phyloP scores from a whole-genome alignment of 2,113 vertebrate species.

The Pluvianellus socialis region DNA sequence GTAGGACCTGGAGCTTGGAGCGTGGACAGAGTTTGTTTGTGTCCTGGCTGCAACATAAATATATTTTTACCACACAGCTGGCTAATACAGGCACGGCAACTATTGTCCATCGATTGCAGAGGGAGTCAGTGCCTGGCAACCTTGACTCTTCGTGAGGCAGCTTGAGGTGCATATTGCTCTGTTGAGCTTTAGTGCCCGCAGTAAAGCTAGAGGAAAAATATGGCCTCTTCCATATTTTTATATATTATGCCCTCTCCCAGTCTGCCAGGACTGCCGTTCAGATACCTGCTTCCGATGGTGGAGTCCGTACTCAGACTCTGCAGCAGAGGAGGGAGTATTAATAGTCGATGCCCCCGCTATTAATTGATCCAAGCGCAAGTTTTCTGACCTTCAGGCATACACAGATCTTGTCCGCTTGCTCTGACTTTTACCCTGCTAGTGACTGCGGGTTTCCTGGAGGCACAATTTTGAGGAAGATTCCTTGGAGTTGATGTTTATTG shows the following conservation, averaged over 20 bases:
- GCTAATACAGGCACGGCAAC: not conserved
- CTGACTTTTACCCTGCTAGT: not conserved
- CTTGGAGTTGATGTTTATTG: not conserved
- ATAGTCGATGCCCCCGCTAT: accelerated
- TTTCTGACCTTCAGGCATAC: not conserved
- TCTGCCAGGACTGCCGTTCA: not conserved
- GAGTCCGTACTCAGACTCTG: not conserved
- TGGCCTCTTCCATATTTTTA: not conserved
- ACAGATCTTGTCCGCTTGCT: not conserved
- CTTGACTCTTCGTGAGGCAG: not conserved
- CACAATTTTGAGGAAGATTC: not conserved
- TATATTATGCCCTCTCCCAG: not conserved
- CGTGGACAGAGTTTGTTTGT: not conserved
- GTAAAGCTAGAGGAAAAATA: not conserved
- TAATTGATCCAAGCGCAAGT: not conserved
- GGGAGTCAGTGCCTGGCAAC: not conserved
- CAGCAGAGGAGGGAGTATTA: not conserved
- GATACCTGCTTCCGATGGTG: not conserved
- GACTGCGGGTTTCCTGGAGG: not conserved
- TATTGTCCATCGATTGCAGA: not conserved
- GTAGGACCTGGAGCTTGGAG: not conserved
- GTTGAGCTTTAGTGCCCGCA: not conserved
- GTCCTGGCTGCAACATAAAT: not conserved
- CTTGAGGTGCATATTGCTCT: not conserved
- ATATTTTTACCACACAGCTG: not conserved